Percentiles rank a stretch among this genome's conserved stretches.
phyloP scores from a whole-genome alignment of 2,888 invertebrate species.

The Dromius quadrimaculatus region DNA sequence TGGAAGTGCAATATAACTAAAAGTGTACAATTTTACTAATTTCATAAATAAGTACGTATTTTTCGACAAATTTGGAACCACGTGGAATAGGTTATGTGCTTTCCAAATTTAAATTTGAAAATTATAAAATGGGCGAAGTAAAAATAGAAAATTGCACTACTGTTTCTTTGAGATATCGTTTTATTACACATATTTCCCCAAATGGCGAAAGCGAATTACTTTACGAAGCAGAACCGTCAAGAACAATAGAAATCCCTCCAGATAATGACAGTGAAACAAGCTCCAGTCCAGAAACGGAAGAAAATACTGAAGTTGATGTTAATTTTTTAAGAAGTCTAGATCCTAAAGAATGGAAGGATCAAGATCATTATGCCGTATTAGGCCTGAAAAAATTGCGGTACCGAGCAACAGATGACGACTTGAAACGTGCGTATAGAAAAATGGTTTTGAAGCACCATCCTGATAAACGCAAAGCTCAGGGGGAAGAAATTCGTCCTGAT shows the following conservation, averaged over 20 bases:
- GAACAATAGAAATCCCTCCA: constrained; percentile 59
- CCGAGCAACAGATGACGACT: constrained; percentile 91
- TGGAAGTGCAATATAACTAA: not conserved
- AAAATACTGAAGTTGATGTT: constrained; percentile 77
- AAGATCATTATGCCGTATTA: constrained; percentile 97
- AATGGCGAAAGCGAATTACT: constrained; percentile 60
- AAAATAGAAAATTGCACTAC: constrained; percentile 61
- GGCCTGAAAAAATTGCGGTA: constrained; percentile 87
- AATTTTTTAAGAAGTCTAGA: constrained; percentile 88
- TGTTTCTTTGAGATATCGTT: constrained; percentile 64
- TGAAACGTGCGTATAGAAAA: constrained; percentile 91
- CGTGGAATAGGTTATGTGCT: constrained; percentile 56
- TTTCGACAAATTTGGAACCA: constrained; percentile 25
- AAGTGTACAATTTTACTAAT: not conserved
- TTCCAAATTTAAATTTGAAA: constrained; percentile 24
- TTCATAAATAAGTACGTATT: not conserved
- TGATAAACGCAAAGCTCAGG: constrained; percentile 93
- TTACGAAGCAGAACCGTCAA: constrained; percentile 62
- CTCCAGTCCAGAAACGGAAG: constrained; percentile 58
- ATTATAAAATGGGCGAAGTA: constrained; percentile 62
- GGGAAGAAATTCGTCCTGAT: constrained; percentile 88
- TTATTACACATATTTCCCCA: constrained; percentile 60
- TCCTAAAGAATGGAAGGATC: constrained; percentile 97
- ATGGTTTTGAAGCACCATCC: constrained; percentile 97
- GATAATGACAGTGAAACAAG: constrained; percentile 52